Evolutionary conservation across 2,888 invertebrate species (phyloP), one percentile per base, ranked within the genome.

Genomic region (Dynastes grantii): DNA sequence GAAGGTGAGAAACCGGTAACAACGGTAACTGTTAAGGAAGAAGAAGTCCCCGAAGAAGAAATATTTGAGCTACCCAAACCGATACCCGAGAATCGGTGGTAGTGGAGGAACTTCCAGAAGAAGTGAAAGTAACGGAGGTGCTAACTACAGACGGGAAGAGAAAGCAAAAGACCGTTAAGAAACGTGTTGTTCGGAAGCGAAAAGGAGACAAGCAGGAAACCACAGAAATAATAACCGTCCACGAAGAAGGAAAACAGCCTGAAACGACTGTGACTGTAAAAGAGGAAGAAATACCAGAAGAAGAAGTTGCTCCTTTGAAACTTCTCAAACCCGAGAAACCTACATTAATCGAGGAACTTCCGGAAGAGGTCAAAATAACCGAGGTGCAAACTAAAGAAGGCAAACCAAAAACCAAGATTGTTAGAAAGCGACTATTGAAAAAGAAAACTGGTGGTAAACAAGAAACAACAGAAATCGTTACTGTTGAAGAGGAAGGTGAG

Each of bases 211-310:
- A 86, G 80, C 87, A 89, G 76, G 89, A 90, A 83, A 84, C 89
- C 3, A 90, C n/a, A n/a, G n/a, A n/a, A n/a, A n/a, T n/a, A n/a
- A n/a, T n/a, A n/a, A n/a, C n/a, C n/a, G n/a, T n/a, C n/a, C n/a
- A n/a, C n/a, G 85, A 88, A 82, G 89, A 89, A 51, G 89, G 87
- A 37, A 84, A 87, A 76, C 85, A 88, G 76, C 90, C 90, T 0
- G 82, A 84, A 71, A 87, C 86, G 11, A 86, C 88, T 13, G 88
- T 89, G 0, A 85, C 85, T 83, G 88, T 81, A 81, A 87, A 79
- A 83, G 86, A 87, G 80, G 82, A 81, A 16, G 78, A 83, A 6
- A 81, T 82, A 40, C 71, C 79, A 37, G 67, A 83, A 22, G 83
- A 84, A 73, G 16, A 58, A 61, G 11, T 70, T n/a, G 76, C 79